Evolutionary conservation across 2,797 vertebrate species (phyloP).

Genomic region (Avahi laniger): DNA sequence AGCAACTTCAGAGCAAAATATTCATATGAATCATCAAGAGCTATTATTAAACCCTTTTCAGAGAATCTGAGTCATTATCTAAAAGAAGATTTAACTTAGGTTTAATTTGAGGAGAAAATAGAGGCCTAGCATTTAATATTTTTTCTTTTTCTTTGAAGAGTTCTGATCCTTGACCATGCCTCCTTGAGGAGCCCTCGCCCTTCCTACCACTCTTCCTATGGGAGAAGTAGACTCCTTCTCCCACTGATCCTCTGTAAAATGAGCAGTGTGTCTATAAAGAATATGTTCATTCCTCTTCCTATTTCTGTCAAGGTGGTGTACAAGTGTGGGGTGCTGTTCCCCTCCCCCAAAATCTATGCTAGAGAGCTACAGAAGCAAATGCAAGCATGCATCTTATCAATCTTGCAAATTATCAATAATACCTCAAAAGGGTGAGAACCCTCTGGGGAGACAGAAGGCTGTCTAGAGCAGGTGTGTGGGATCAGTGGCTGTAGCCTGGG

Average conservation of each 20-base stretch:
- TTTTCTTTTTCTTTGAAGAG: background rate
- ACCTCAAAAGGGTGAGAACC: background rate
- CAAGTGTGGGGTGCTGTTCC: background rate
- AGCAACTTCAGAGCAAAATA: slow-evolving; percentile 42
- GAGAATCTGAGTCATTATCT: slow-evolving; percentile 57
- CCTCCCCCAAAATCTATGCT: background rate
- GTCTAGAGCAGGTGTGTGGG: background rate
- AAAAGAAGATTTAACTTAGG: slow-evolving; percentile 50
- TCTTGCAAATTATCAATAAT: background rate
- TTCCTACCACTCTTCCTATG: background rate
- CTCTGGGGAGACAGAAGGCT: background rate
- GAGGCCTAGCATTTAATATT: background rate
- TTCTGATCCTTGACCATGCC: background rate
- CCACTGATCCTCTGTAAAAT: background rate
- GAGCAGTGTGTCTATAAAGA: background rate
- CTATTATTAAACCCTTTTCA: slow-evolving; percentile 55
- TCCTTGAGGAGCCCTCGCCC: background rate
- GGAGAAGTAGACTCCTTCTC: background rate
- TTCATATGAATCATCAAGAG: slow-evolving; percentile 57
- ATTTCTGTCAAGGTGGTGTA: background rate
- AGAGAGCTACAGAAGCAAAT: background rate
- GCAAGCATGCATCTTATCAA: background rate
- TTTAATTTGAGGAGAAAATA: slow-evolving; percentile 52
- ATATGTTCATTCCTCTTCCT: background rate
- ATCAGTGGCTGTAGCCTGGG: background rate